Percentiles rank a stretch among this genome's conserved stretches.
Evolutionary conservation across 2,797 vertebrate genomes (phyloP).

Genomic region (Mus minutoides): DNA sequence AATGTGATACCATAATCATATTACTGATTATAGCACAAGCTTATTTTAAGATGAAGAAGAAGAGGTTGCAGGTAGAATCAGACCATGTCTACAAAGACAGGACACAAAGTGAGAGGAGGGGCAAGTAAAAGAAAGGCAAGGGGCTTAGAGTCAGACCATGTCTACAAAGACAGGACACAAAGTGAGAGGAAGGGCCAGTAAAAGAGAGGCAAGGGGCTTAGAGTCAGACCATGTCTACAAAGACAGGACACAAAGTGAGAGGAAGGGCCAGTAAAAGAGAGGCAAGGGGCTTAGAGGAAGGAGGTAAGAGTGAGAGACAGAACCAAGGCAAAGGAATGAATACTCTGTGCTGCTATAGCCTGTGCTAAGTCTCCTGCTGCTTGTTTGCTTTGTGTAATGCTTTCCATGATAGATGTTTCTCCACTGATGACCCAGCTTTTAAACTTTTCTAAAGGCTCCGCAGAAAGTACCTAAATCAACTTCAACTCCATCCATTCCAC

Average conservation of each 20-base stretch:
- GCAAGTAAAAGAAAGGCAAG: neutral
- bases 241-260: neutral
- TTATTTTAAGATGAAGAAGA: neutral
- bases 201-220: too few relatives aligned
- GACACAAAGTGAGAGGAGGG: too few relatives aligned
- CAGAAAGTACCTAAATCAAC: slow-evolving; percentile 51
- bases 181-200: too few relatives aligned
- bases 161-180: neutral
- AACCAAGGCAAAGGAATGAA: neutral
- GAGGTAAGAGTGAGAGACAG: neutral
- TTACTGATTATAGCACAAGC: neutral
- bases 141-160: neutral
- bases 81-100: neutral
- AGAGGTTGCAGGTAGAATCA: neutral
- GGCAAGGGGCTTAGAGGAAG: neutral
- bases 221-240: neutral
- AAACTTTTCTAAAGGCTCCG: slow-evolving; percentile 13
- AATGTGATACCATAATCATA: neutral
- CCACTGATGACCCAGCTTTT: slow-evolving; percentile 29
- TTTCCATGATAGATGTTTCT: neutral
- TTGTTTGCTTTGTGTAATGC: neutral
- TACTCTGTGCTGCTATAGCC: neutral
- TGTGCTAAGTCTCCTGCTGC: neutral
- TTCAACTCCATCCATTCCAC: neutral
- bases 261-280: neutral